Percentiles rank a stretch among this genome's conserved stretches.
Evolutionary conservation across 2,797 vertebrate species (phyloP).

Genomic region (Setipinna tenuifilis): DNA sequence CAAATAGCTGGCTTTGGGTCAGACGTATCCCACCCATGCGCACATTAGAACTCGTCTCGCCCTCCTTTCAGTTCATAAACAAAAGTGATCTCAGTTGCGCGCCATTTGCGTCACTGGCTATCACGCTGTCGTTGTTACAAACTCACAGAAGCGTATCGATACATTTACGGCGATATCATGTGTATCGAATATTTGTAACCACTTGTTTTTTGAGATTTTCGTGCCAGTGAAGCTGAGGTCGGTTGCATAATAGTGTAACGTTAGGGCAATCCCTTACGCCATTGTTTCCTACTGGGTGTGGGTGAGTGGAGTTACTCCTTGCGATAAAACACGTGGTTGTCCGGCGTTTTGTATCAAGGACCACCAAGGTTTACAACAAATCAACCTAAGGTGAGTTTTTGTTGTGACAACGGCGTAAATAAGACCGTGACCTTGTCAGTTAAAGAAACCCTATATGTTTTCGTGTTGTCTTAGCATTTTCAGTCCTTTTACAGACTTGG

Average conservation of each 20-base stretch:
- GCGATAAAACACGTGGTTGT: slow-evolving; percentile 71
- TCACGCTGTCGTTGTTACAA: slow-evolving; percentile 5
- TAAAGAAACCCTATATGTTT: neutral
- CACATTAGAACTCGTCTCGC: neutral
- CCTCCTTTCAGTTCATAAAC: slow-evolving; percentile 28
- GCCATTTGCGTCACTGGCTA: slow-evolving; percentile 47
- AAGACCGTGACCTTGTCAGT: neutral
- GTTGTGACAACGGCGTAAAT: neutral
- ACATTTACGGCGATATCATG: neutral
- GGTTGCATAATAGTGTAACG: neutral
- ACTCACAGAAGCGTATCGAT: neutral
- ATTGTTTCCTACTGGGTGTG: slow-evolving; percentile 70
- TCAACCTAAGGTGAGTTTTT: neutral
- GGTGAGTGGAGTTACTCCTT: slow-evolving; percentile 51
- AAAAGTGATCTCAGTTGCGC: slow-evolving; percentile 37
- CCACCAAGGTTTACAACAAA: neutral
- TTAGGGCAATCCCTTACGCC: neutral
- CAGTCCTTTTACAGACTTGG: neutral
- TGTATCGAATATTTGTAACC: neutral
- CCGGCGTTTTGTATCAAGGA: slow-evolving; percentile 26
- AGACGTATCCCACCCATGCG: slow-evolving; percentile 21
- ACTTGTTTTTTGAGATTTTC: neutral
- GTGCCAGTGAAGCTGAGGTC: neutral
- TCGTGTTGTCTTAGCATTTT: neutral
- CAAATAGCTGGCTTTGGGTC: neutral